Evolutionary conservation across 2,888 invertebrate species (phyloP).

Genomic region (Sympetrum striolatum): DNA sequence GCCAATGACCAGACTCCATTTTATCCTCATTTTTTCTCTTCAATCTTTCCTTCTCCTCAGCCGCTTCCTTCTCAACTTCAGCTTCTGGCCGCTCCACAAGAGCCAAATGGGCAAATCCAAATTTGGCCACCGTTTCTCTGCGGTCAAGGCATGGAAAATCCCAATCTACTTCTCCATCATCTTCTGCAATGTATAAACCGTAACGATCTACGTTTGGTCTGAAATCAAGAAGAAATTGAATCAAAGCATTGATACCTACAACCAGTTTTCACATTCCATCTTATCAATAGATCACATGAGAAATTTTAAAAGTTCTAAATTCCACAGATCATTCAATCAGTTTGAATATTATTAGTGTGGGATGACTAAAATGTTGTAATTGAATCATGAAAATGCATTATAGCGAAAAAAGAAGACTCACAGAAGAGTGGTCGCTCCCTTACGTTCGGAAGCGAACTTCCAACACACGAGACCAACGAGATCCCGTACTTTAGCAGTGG

Average conservation of each 20-base stretch:
- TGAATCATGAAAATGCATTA: neutral
- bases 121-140: conserved; percentile 88
- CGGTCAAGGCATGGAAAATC: conserved; percentile 92
- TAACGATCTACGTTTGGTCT: conserved; percentile 73
- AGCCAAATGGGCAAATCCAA: conserved; percentile 88
- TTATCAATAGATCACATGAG: no score
- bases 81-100: conserved; percentile 73
- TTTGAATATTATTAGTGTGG: neutral
- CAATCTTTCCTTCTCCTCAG: conserved; percentile 6
- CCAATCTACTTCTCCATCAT: conserved; percentile 92
- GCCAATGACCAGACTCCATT: neutral
- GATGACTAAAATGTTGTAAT: neutral
- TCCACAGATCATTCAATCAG: neutral
- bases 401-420: neutral
- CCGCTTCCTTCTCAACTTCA: conserved; percentile 26
- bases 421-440: neutral
- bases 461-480: conserved; percentile 92
- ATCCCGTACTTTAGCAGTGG: conserved; percentile 86
- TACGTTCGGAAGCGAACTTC: conserved; percentile 63
- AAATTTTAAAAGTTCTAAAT: neutral
- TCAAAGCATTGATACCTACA: no score
- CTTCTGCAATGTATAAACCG: conserved; percentile 92
- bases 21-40: neutral
- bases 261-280: neutral
- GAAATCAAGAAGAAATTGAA: conserved; percentile 48